A percentile compares a stretch with the other conserved stretches of the same genome.
Evolutionary conservation across 2,113 vertebrate species (phyloP).

Genomic region (Xiphophorus maculatus): DNA sequence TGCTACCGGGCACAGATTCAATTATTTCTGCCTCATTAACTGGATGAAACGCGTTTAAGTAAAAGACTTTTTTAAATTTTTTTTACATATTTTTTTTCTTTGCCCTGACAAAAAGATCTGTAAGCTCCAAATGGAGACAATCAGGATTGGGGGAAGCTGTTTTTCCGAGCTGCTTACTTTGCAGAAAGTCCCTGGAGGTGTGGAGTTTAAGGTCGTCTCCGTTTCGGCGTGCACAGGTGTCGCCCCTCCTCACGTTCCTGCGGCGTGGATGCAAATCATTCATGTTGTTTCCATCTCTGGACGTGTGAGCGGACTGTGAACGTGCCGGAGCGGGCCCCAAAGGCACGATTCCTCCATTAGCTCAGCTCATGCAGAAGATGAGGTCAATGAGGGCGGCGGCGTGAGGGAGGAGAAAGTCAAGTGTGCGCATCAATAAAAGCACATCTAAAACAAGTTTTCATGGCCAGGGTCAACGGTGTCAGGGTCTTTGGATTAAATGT

Average conservation of each 20-base stretch:
- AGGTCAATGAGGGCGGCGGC: not conserved
- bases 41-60: not conserved
- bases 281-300: constrained; percentile 20
- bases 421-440: not conserved
- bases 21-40: not conserved
- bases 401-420: not conserved
- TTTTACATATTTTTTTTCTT: not conserved
- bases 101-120: not conserved
- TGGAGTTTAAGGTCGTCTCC: constrained; percentile 24
- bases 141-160: not conserved
- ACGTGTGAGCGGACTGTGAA: constrained; percentile 44
- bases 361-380: constrained; percentile 8
- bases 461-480: not conserved
- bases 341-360: not conserved
- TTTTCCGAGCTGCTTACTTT: constrained; percentile 32
- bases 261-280: constrained; percentile 47
- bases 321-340: not conserved
- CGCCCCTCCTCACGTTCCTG: constrained; percentile 14
- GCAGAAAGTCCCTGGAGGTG: constrained; percentile 14
- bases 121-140: not conserved
- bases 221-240: constrained; percentile 18
- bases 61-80: not conserved
- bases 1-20: not conserved
- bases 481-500: not conserved
- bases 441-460: not conserved